A percentile compares a stretch with the other conserved stretches of the same genome.
Conservation (phyloP, 2,888 invertebrate species). For the Cephus pulcher region DNA sequence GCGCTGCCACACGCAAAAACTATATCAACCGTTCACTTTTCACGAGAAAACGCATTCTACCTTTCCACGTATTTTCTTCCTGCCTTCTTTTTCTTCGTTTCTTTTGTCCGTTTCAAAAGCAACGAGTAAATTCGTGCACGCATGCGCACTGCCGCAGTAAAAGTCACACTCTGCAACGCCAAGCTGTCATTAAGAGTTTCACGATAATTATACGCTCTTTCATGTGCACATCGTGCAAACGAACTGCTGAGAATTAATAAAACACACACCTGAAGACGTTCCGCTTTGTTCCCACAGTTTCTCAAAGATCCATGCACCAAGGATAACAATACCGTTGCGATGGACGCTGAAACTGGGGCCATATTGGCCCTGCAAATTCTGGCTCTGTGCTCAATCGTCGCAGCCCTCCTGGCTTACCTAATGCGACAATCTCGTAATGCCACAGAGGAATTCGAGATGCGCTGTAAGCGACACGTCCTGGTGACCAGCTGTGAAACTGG, state of each 20-base stretch:
- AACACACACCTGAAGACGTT: not conserved
- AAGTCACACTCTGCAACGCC: not conserved
- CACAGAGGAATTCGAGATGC: constrained; percentile 66
- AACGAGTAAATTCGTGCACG: not conserved
- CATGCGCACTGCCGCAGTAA: not conserved
- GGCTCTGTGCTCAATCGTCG: constrained; percentile 84
- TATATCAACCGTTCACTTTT: constrained; percentile 35
- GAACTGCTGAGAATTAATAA: not conserved
- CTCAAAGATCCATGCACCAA: not conserved
- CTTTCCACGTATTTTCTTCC: constrained; percentile 21
- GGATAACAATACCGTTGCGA: constrained; percentile 55
- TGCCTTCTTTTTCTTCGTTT: constrained; percentile 20
- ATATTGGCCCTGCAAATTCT: constrained; percentile 84
- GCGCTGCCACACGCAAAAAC: constrained; percentile 33
- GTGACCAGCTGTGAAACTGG: constrained; percentile 86
- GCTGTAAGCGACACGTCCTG: constrained; percentile 79
- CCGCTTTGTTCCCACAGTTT: not conserved
- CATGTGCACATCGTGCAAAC: not conserved
- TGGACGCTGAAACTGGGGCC: constrained; percentile 86
- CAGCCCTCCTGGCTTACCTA: constrained; percentile 83
- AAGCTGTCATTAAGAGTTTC: constrained; percentile 5
- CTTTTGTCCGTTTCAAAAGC: not conserved
- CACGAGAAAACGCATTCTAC: constrained; percentile 37
- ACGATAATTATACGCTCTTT: not conserved
- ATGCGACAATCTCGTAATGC: constrained; percentile 77